Conservation (phyloP, 2,888 invertebrate species). For the Homarus gammarus region DNA sequence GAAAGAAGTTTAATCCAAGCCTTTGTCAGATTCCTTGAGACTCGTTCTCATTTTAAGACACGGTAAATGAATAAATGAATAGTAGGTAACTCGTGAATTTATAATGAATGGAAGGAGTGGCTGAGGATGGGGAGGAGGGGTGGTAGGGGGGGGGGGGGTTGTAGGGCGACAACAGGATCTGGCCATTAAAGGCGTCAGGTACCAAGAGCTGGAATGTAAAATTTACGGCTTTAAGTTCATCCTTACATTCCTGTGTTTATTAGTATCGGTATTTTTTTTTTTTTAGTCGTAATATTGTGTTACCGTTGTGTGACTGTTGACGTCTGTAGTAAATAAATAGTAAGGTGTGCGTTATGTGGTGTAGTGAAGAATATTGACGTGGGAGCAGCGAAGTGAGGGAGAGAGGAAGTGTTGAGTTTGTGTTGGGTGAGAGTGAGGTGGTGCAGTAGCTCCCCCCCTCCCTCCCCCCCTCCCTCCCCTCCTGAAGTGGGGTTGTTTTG, state of each 20-base stretch:
- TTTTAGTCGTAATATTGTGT: no score
- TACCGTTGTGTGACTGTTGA: no score
- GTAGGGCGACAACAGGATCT: background rate
- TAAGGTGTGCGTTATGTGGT: no score
- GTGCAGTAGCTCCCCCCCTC: background rate
- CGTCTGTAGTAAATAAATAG: no score
- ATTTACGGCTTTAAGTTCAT: background rate
- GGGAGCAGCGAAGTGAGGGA: no score
- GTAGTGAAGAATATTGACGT: no score
- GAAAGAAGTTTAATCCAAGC: no score
- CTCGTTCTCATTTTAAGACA: background rate
- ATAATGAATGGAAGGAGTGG: constrained; percentile 1
- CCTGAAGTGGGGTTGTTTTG: constrained; percentile 77
- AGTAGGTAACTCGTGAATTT: background rate
- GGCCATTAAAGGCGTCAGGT: background rate
- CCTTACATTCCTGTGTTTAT: no score
- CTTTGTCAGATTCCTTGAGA: no score
- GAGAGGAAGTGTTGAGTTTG: no score
- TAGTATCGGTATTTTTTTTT: no score
- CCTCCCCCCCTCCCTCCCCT: background rate
- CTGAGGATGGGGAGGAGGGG: background rate
- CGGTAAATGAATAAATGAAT: background rate
- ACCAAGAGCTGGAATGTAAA: background rate
- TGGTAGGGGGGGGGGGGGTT: background rate
- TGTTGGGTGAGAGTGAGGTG: no score